Conservation (phyloP, 2,797 vertebrate species). For the Zalophus californianus region DNA sequence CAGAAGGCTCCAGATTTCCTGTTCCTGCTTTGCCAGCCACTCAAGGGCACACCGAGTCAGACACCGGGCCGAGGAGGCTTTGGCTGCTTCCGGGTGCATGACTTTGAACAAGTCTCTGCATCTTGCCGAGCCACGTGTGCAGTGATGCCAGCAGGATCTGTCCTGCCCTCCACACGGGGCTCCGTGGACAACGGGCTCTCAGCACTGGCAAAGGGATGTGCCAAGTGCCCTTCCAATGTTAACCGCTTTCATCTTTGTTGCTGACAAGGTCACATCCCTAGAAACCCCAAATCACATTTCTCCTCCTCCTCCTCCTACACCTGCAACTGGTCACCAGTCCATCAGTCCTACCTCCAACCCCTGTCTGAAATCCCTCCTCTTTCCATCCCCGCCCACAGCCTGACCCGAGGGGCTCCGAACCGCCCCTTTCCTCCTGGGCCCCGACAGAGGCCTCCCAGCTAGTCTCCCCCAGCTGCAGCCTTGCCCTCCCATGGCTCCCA, state of each 20-base stretch:
- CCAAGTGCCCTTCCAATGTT: neutral
- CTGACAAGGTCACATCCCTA: neutral
- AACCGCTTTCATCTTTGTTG: neutral
- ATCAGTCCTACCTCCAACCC: neutral
- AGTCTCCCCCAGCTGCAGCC: neutral
- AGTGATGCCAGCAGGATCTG: neutral
- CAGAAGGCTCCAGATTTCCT: neutral
- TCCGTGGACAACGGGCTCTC: neutral
- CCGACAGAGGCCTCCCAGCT: neutral
- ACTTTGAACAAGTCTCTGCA: neutral
- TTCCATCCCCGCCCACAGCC: fast-evolving
- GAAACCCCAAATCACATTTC: neutral
- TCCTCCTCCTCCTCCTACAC: neutral
- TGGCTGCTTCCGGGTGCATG: neutral
- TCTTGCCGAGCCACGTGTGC: fast-evolving
- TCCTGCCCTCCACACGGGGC: neutral
- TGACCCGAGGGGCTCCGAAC: neutral
- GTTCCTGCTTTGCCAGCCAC: no score
- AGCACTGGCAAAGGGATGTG: neutral
- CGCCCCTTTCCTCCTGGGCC: no score
- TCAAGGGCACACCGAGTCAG: neutral
- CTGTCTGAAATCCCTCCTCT: neutral
- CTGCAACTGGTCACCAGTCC: neutral
- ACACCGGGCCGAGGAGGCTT: neutral
- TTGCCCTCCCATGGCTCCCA: neutral